phyloP scores from a whole-genome alignment of 2,888 invertebrate species.

The Eudasyphora cyanicolor region DNA sequence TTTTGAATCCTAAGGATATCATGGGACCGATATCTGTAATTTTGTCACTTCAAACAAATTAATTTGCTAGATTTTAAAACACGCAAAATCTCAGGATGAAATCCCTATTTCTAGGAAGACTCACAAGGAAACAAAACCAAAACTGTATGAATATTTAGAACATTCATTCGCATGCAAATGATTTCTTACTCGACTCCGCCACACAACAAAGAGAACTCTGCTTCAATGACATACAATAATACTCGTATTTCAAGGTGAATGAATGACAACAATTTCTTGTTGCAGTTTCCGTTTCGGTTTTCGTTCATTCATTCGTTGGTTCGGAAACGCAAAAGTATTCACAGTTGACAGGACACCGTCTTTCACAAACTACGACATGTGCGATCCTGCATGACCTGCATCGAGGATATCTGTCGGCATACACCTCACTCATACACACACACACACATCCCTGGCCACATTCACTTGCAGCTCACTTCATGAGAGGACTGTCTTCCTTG shows the following conservation, averaged over 20 bases:
- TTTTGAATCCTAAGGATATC: too few species aligned
- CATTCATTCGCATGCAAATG: conserved; percentile 15
- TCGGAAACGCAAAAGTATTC: conserved; percentile 30
- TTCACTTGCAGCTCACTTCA: background rate
- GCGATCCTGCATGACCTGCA: background rate
- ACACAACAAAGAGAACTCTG: background rate
- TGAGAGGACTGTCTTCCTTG: background rate
- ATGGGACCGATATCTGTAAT: too few species aligned
- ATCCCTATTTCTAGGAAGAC: background rate
- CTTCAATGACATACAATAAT: conserved; percentile 11
- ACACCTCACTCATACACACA: background rate
- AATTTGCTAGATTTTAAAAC: too few species aligned
- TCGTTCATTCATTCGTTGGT: too few species aligned
- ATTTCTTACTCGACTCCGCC: background rate
- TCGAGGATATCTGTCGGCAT: background rate
- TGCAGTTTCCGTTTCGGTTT: conserved; percentile 13
- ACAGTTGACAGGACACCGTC: conserved; percentile 25
- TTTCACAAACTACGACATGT: conserved; percentile 20
- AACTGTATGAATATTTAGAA: background rate
- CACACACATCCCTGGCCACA: background rate
- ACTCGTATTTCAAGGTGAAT: conserved; percentile 32
- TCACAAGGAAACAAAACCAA: background rate
- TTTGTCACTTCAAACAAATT: too few species aligned
- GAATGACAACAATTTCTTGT: conserved; percentile 31
- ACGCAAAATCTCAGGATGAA: too few species aligned